Conservation (phyloP, 2,888 invertebrate species). For the Cryptus armator region DNA sequence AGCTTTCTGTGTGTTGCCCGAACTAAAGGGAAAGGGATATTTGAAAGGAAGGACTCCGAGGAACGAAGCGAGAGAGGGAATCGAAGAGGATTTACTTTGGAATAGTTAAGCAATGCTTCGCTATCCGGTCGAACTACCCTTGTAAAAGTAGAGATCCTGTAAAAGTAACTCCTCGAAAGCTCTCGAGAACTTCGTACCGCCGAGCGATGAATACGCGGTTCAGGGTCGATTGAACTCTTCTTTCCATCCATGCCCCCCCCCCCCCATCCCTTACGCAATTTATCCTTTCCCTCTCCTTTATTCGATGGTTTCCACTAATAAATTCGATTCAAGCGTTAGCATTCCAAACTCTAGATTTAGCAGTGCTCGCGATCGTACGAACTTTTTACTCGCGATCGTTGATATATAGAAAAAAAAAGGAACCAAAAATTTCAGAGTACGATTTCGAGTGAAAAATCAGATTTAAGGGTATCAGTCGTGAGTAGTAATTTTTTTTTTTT, state of each 20-base stretch:
- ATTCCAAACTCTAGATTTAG: too few species aligned
- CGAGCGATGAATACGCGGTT: conserved; percentile 56
- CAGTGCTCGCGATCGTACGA: too few species aligned
- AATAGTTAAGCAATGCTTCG: conserved; percentile 76
- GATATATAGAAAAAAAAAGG: too few species aligned
- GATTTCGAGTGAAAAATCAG: too few species aligned
- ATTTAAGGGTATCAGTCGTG: too few species aligned
- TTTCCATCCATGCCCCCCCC: conserved; percentile 17
- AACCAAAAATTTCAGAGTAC: too few species aligned
- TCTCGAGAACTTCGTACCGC: conserved; percentile 63
- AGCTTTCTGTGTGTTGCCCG: conserved; percentile 17
- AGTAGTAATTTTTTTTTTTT: background rate
- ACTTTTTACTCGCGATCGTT: too few species aligned
- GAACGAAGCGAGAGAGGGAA: conserved; percentile 57
- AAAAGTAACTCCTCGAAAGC: conserved; percentile 53
- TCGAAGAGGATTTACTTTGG: conserved; percentile 76
- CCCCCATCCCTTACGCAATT: background rate
- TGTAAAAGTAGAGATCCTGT: conserved; percentile 36
- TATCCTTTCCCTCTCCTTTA: background rate
- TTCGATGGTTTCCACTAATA: background rate
- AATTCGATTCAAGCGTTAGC: conserved; percentile 6
- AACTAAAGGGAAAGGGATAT: conserved; percentile 10
- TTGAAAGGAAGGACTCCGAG: conserved; percentile 62
- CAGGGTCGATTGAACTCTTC: conserved; percentile 69
- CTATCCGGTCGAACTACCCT: conserved; percentile 68